Evolutionary conservation across 2,113 vertebrate species (phyloP), one percentile per base, ranked within the genome.

Genomic region (Gnathonemus echidnorhynchus): DNA sequence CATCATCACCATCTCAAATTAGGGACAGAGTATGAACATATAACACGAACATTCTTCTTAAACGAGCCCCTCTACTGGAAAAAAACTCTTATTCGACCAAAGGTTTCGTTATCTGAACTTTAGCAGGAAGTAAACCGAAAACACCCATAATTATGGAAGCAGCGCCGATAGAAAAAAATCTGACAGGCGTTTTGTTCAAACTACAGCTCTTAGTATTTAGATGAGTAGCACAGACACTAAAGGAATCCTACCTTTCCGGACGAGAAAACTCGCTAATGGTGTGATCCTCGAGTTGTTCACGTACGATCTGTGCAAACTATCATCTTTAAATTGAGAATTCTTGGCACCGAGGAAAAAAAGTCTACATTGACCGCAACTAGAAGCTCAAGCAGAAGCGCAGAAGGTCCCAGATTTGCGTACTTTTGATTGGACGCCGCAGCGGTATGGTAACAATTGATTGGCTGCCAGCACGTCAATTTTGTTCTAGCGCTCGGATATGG

Each of bases 111-210:
- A 80, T 35, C 80, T 58, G 13, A 80, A 89, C 27, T 89, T 84
- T 93, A 96, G 91, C 96, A 96, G 96, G 96, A 96, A 96, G 96
- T 96, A 93, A 95, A 92, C 92, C 93, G 92, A 92, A 93, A 91
- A 90, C 94, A 93, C 90, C 77, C 88, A 91, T 92, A 89, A 91
- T 90, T 93, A 92, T 86, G 39, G 90, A 66, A 56, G 87, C 85
- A 87, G 52, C 13, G 50, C 66, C 77, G 50, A 58, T 88, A n/a
- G 88, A 21, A 39, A 88, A 90, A 89, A 87, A 56, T 90, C 45
- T 21, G 42, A 80, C 31, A 85, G 83, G 39, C 83, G 74, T 86
- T 87, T 89, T 31, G 0, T n/a, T 2, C 27, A 45, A 87, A 62
- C 88, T 3, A 62, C 77, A 74, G 31, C 88, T 2, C 3, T n/a